phyloP scores from a whole-genome alignment of 2,113 vertebrate genomes.

The Petrocephalus zakoni region DNA sequence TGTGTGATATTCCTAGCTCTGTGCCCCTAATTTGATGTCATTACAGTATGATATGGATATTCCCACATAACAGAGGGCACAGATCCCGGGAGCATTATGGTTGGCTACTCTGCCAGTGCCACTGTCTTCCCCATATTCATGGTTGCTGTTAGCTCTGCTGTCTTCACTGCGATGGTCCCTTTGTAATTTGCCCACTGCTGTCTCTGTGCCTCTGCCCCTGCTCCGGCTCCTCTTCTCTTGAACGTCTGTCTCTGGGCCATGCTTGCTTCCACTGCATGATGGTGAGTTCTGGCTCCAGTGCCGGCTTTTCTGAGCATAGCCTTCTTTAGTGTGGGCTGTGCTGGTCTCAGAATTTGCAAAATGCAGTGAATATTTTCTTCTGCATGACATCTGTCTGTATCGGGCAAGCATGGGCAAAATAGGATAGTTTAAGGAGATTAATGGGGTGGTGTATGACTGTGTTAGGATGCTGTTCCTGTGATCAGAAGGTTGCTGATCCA shows the following conservation, averaged over 20 bases:
- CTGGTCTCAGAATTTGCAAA: neutral
- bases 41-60: neutral
- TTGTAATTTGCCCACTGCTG: constrained; percentile 55
- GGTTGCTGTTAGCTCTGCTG: neutral
- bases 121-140: neutral
- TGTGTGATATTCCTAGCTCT: neutral
- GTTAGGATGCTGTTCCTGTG: neutral
- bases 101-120: constrained; percentile 50
- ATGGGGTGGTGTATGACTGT: neutral
- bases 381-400: neutral
- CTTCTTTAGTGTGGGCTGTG: neutral
- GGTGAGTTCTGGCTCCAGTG: constrained; percentile 69
- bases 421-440: neutral
- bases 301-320: constrained; percentile 25
- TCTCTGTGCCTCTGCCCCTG: constrained; percentile 18
- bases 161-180: neutral
- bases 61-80: neutral
- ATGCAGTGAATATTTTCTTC: neutral
- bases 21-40: neutral
- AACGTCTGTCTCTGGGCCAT: constrained; percentile 51
- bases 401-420: neutral
- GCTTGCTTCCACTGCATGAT: constrained; percentile 77
- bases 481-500: neutral
- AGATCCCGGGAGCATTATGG: neutral
- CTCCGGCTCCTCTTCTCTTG: neutral